A percentile compares a stretch with the other conserved stretches of the same genome.
phyloP scores from a whole-genome alignment of 2,113 vertebrate genomes.

The Rhinolophus ferrumequinum region DNA sequence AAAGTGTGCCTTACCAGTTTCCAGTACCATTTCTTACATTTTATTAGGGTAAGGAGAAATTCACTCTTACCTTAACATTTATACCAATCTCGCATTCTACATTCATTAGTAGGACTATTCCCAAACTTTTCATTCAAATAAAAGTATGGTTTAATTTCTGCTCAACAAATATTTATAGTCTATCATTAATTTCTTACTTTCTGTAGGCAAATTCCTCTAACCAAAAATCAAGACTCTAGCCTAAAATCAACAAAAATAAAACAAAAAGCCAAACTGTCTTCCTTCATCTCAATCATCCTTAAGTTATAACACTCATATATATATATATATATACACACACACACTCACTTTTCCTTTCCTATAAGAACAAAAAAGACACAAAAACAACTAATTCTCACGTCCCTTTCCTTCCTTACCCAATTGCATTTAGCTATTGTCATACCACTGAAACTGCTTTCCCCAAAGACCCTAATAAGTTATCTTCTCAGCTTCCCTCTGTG shows the following conservation, averaged over 20 bases:
- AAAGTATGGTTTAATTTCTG: neutral
- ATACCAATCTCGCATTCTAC: conserved; percentile 16
- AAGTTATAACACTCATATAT: neutral
- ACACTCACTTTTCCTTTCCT: neutral
- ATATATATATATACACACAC: too few species aligned
- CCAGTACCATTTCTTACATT: neutral
- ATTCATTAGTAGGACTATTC: neutral
- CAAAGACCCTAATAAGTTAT: neutral
- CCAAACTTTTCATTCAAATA: neutral
- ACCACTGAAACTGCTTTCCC: conserved; percentile 15
- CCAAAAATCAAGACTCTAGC: neutral
- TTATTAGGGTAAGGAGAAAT: neutral
- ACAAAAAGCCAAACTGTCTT: neutral
- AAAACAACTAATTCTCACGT: neutral
- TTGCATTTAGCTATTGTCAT: neutral
- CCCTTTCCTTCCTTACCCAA: neutral
- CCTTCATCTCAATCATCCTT: neutral
- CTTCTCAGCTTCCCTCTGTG: neutral
- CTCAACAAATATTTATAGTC: neutral
- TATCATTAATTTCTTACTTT: neutral
- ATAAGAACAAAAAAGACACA: neutral
- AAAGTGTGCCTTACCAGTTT: conserved; percentile 15
- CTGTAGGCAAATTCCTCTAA: neutral
- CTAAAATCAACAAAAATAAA: neutral
- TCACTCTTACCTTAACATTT: neutral